Percentiles rank a stretch among this genome's conserved stretches.
phyloP scores from a whole-genome alignment of 2,888 invertebrate species.

The Drosophila subquinaria region DNA sequence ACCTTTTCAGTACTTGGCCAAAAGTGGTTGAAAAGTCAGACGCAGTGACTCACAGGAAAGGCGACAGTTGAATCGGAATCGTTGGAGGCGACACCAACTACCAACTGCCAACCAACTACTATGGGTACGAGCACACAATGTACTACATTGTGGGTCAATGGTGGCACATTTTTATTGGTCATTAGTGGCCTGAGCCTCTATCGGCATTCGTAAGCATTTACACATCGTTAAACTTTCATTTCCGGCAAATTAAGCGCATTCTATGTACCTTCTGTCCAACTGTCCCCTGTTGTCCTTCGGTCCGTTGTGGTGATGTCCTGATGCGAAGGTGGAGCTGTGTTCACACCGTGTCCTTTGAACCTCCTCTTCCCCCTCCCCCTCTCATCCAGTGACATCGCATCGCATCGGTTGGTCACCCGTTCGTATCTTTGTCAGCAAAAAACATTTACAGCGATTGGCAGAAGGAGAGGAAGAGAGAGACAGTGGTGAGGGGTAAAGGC shows the following conservation, averaged over 20 bases:
- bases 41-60: conserved; percentile 23
- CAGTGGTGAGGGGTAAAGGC: not conserved
- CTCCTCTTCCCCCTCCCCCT: not conserved
- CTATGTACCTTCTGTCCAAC: conserved; percentile 56
- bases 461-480: not conserved
- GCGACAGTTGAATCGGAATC: conserved; percentile 1
- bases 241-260: conserved; percentile 81
- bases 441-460: conserved; percentile 30
- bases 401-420: conserved; percentile 44
- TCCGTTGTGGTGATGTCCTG: conserved; percentile 7
- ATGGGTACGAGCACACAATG: conserved; percentile 7
- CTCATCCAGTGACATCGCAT: not conserved
- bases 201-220: conserved; percentile 81
- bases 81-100: conserved; percentile 9
- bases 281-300: conserved; percentile 14
- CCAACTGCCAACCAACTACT: not conserved
- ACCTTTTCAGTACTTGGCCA: not conserved
- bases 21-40: conserved; percentile 72
- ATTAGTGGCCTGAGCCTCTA: conserved; percentile 73
- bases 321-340: conserved; percentile 18
- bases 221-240: conserved; percentile 82
- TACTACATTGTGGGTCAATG: conserved; percentile 37
- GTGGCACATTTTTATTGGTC: conserved; percentile 78
- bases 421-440: conserved; percentile 70
- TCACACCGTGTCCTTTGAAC: conserved; percentile 27